A percentile compares a stretch with the other conserved stretches of the same genome.
These are phyloP conservation scores for Pseudeuparius sepicola DNA, from an alignment of 2,888 invertebrate genomes.

Conservation along the genomic window DNA sequence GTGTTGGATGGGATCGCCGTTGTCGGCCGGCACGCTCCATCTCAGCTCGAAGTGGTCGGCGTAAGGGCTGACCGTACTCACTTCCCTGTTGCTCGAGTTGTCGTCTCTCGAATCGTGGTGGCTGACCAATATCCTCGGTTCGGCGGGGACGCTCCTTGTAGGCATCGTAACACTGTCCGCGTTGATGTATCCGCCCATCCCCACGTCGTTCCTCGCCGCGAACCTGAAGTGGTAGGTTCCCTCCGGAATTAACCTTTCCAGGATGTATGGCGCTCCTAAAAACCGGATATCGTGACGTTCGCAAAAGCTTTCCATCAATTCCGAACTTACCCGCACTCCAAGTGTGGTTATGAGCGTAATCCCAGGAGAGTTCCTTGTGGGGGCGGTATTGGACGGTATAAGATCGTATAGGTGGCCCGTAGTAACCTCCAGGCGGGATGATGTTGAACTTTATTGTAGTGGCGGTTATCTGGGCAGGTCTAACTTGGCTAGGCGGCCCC, in stretches of 20 bases:
- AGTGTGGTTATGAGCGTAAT: slow-evolving; percentile 55
- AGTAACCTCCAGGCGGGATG: slow-evolving; percentile 60
- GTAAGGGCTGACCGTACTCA: slow-evolving; percentile 50
- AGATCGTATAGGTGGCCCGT: slow-evolving; percentile 65
- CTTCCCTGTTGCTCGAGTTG: slow-evolving; percentile 39
- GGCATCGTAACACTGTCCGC: slow-evolving; percentile 54
- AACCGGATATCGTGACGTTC: too few relatives aligned
- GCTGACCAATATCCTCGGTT: slow-evolving; percentile 51
- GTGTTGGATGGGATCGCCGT: slow-evolving; percentile 78
- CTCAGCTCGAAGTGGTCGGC: slow-evolving; percentile 71
- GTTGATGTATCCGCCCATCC: slow-evolving; percentile 57
- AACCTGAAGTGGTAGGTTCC: slow-evolving; percentile 74
- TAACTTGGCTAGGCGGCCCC: slow-evolving; percentile 37
- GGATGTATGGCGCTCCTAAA: slow-evolving; percentile 63
- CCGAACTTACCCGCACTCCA: slow-evolving; percentile 67
- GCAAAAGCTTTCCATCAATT: too few relatives aligned
- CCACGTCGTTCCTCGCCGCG: slow-evolving; percentile 76
- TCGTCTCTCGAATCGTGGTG: slow-evolving; percentile 33
- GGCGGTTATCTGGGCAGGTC: slow-evolving; percentile 63
- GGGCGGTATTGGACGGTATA: slow-evolving; percentile 69
- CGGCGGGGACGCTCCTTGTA: slow-evolving; percentile 65
- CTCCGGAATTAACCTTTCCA: slow-evolving; percentile 70
- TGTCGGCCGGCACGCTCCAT: slow-evolving; percentile 80
- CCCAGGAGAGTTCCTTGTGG: slow-evolving; percentile 57
- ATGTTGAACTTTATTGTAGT: slow-evolving; percentile 77